Base-by-base conservation (phyloP, 1,140 invertebrate species). In the Tetramorium alpestre region DNA sequence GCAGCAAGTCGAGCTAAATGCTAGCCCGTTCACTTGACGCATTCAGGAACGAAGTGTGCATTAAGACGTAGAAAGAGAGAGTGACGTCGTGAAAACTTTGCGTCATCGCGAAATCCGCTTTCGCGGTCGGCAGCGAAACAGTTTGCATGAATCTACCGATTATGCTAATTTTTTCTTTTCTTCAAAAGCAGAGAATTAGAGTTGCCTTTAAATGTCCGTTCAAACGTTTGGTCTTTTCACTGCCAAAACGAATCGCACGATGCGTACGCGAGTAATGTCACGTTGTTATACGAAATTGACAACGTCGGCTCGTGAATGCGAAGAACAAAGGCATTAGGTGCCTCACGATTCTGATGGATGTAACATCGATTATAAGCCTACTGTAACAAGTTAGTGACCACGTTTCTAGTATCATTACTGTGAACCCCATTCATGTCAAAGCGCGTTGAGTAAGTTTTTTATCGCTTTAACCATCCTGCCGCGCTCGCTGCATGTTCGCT, bases 1-100 rank as follows among this genome's bases (percentile, higher is more conserved):
- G 33, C 73, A 54, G 22, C 28, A 64, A 51, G 69, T 77, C 62
- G 75, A 87, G 80, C 78, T 85, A 90, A 90, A 89, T 85, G 16
- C 62, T 56, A 33, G 3, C 22, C 64, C 67, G 75, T 87, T 87
- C 78, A 58, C 78, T 75, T 88, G 81, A 90, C 87, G 44, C 49
- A 90, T 88, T 76, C 56, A n/a, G 6, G 49, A 18, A 56, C 18
- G 41, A 54, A 73, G 47, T 28, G 38, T 38, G 69, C 65, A 47
- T 78, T 80, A 51, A 62, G 28, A 47, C 47, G 11, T 41, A 8
- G 41, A 22, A 8, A 69, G 41, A 41, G 38, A 41, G 65, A 10
- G 62, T 64, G 47, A 47, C 54, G 33, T 72, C 16, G n/a, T 8
- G 54, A 77, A 81, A 89, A 82, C 73, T 56, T 22, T 6, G 18